These are phyloP conservation scores for Pseudochirops cupreus DNA, from an alignment of 2,797 vertebrate genomes.

Conservation along the genomic window DNA sequence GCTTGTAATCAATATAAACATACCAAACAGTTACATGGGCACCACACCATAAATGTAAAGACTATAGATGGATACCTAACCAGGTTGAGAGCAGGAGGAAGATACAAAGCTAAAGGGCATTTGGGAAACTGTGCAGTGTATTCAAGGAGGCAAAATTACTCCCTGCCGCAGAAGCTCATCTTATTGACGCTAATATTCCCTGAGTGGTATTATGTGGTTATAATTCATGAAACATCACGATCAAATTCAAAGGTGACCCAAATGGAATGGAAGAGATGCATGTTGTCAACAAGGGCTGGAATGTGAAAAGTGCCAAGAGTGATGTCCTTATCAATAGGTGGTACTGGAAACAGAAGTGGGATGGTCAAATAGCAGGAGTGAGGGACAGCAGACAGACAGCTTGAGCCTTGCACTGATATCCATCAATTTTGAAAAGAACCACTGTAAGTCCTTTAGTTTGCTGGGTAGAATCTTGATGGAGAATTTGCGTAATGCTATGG, in stretches of 20 bases:
- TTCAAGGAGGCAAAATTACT: not conserved
- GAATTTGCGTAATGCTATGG: not conserved
- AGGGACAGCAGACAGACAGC: not conserved
- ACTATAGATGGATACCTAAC: not conserved
- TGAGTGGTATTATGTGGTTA: not conserved
- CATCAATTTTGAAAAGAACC: not conserved
- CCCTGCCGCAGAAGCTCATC: not conserved
- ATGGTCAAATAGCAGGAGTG: not conserved
- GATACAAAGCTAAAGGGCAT: not conserved
- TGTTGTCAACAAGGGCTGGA: not conserved
- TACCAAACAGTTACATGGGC: not conserved
- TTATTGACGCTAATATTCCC: not conserved
- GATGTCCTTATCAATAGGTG: not conserved
- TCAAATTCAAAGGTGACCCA: not conserved
- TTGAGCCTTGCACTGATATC: not conserved
- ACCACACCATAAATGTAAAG: not conserved
- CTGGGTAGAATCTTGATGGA: not conserved
- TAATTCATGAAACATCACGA: not conserved
- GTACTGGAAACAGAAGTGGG: not conserved
- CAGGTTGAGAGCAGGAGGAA: not conserved
- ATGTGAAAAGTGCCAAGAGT: not conserved
- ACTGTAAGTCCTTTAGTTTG: not conserved
- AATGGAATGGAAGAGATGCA: not conserved
- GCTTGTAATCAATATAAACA: not conserved
- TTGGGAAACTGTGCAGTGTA: not conserved